Conservation (phyloP, 2,797 vertebrate species). For the Myotis pilosus region DNA sequence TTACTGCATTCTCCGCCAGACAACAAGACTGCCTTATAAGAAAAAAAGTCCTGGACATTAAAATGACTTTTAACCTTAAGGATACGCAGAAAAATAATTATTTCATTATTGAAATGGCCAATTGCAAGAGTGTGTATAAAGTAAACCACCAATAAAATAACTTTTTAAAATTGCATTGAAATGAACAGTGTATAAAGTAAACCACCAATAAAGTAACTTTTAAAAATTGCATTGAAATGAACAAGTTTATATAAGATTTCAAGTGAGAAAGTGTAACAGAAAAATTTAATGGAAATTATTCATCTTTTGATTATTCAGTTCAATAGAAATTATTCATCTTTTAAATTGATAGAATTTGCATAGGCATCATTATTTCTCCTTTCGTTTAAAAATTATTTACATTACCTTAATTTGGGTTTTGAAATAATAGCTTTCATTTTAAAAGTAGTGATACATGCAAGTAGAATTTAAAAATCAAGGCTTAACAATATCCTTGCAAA, state of each 20-base stretch:
- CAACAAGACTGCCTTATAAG: neutral
- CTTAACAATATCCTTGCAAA: neutral
- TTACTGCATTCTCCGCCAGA: neutral
- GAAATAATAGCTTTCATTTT: neutral
- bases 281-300: neutral
- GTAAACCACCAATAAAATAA: neutral
- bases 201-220: neutral
- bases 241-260: neutral
- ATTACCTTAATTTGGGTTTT: neutral
- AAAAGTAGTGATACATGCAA: neutral
- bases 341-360: neutral
- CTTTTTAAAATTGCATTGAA: neutral
- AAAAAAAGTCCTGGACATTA: neutral
- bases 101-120: neutral
- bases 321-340: neutral
- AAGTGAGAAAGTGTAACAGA: neutral
- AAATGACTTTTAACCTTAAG: neutral
- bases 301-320: neutral
- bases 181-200: neutral
- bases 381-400: neutral
- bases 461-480: neutral
- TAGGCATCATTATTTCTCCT: neutral
- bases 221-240: neutral
- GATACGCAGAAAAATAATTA: neutral
- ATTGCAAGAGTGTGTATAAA: neutral